phyloP scores from a whole-genome alignment of 2,797 vertebrate species.

The Taeniopygia guttata region DNA sequence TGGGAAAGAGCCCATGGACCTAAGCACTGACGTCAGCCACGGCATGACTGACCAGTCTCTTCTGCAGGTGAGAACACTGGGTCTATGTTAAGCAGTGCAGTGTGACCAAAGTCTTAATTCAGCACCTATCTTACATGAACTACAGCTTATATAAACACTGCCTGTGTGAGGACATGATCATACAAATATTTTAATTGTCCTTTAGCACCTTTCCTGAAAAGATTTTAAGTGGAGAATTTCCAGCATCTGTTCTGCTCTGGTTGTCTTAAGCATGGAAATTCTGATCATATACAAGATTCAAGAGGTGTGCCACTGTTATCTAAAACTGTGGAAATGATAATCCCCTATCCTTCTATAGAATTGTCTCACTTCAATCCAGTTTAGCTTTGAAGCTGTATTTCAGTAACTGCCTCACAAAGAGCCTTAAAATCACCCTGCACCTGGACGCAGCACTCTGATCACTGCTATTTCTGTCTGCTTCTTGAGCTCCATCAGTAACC shows the following conservation, averaged over 20 bases:
- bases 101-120: not conserved
- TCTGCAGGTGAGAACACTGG: not conserved
- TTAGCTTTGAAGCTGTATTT: not conserved
- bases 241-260: not conserved
- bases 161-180: not conserved
- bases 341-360: not conserved
- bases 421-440: not conserved
- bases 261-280: not conserved
- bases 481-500: not conserved
- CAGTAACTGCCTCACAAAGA: not conserved
- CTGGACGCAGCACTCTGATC: not conserved
- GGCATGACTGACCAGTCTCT: not conserved
- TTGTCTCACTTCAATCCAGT: not conserved
- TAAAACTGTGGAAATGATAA: not conserved
- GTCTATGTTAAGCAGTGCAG: not conserved
- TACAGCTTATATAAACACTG: accelerated
- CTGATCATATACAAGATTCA: not conserved
- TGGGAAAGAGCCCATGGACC: not conserved
- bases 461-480: not conserved
- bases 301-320: not conserved
- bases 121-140: not conserved
- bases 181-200: not conserved
- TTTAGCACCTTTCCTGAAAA: not conserved
- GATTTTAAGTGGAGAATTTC: not conserved
- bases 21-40: not conserved